Conservation (phyloP, 2,888 invertebrate species). For the Cyaniris semiargus region DNA sequence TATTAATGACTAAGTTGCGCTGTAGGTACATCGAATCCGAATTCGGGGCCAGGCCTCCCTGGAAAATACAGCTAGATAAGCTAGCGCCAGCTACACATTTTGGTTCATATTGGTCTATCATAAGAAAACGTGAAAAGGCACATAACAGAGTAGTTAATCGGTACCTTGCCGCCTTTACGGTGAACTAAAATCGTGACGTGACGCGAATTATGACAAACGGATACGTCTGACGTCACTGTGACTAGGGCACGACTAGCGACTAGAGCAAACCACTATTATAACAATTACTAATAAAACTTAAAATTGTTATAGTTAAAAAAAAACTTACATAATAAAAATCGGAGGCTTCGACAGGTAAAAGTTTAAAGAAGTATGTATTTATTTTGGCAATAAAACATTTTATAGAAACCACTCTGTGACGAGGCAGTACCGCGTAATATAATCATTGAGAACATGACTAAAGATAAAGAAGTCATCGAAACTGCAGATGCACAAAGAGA, state of each 20-base stretch:
- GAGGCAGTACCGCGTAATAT: neutral
- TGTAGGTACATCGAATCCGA: no score
- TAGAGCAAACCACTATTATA: neutral
- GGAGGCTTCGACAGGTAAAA: neutral
- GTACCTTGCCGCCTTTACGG: no score
- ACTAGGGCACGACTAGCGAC: slow-evolving; percentile 1
- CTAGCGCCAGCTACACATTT: no score
- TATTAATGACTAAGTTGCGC: no score
- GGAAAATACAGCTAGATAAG: no score
- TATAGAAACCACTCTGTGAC: no score
- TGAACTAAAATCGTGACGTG: neutral
- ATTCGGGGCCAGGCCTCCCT: no score
- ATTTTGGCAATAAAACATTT: no score
- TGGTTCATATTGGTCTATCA: no score
- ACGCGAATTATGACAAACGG: neutral
- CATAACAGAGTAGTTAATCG: no score
- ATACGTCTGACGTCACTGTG: neutral
- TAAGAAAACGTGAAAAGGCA: no score
- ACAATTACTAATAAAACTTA: neutral
- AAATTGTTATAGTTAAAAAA: neutral
- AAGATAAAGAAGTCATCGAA: neutral
- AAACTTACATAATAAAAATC: neutral
- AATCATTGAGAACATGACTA: neutral
- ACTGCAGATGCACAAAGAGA: neutral
- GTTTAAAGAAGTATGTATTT: no score